Percentiles rank a stretch among this genome's conserved stretches.
Evolutionary conservation across 2,113 vertebrate species (phyloP).

Genomic region (Meles meles): DNA sequence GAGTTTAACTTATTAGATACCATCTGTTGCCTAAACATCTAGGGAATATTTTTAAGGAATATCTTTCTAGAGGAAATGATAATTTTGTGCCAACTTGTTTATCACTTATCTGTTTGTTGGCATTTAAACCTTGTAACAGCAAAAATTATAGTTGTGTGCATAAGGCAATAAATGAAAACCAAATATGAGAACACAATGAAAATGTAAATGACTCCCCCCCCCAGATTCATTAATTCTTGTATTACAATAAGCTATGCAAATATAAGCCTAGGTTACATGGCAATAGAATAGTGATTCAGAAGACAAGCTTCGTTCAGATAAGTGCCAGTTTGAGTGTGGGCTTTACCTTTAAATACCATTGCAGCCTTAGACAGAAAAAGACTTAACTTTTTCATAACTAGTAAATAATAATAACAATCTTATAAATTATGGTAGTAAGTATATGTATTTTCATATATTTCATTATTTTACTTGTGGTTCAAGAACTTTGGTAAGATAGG

Average conservation of each 20-base stretch:
- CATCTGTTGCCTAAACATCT: conserved; percentile 76
- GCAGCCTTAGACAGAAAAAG: background rate
- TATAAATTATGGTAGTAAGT: background rate
- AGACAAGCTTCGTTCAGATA: background rate
- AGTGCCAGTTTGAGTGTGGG: background rate
- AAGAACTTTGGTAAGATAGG: background rate
- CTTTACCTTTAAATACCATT: background rate
- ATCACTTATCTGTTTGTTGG: conserved; percentile 57
- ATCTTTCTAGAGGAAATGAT: conserved; percentile 60
- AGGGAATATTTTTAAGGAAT: conserved; percentile 66
- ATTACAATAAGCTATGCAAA: conserved; percentile 3
- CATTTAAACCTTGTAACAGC: conserved; percentile 73
- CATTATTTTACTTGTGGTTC: background rate
- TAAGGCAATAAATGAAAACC: conserved; percentile 57
- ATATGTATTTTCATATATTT: background rate
- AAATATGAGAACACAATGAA: conserved; percentile 56
- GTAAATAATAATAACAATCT: background rate
- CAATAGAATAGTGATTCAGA: background rate
- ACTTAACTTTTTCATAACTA: background rate
- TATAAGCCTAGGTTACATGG: background rate
- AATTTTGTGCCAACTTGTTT: conserved; percentile 58
- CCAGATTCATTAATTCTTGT: conserved; percentile 53
- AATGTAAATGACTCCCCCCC: conserved; percentile 52
- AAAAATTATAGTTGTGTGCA: conserved; percentile 59
- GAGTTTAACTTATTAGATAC: conserved; percentile 75